phyloP scores from a whole-genome alignment of 2,888 invertebrate species.

The Podabrus alpinus region DNA sequence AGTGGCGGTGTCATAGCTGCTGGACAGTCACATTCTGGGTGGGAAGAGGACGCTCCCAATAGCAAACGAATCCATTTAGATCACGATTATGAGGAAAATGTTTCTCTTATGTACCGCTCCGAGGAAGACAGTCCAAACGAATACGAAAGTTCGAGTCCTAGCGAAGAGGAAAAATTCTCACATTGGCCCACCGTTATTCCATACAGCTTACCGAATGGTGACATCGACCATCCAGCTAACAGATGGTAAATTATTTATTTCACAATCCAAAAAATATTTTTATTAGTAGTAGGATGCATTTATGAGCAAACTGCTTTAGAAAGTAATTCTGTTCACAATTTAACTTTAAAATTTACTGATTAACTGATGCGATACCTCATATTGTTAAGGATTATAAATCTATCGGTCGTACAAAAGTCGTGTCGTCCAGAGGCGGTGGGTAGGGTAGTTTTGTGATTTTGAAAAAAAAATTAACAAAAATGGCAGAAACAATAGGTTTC shows the following conservation, averaged over 20 bases:
- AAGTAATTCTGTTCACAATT: too few relatives aligned
- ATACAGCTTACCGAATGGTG: conserved; percentile 58
- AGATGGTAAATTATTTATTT: conserved; percentile 31
- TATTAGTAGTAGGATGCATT: too few relatives aligned
- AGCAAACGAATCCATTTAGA: conserved; percentile 55
- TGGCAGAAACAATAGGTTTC: too few relatives aligned
- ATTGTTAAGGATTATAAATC: too few relatives aligned
- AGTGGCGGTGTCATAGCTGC: conserved; percentile 18
- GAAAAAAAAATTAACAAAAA: too few relatives aligned
- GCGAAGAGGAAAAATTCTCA: conserved; percentile 77
- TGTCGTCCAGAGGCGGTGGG: too few relatives aligned
- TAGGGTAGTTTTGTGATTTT: too few relatives aligned
- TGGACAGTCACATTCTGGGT: conserved; percentile 36
- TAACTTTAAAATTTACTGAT: too few relatives aligned
- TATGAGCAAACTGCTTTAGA: too few relatives aligned
- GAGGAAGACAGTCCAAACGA: conserved; percentile 71
- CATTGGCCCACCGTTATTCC: conserved; percentile 73
- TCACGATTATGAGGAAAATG: conserved; percentile 63
- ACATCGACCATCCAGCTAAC: conserved; percentile 38
- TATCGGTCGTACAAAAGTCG: too few relatives aligned
- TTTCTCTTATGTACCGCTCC: conserved; percentile 64
- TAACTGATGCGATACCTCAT: too few relatives aligned
- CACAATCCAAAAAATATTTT: not conserved
- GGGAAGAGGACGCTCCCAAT: conserved; percentile 42
- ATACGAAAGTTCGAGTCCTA: conserved; percentile 75